Conservation (phyloP, 1,140 invertebrate species). For the Panagrolaimus sp. region DNA sequence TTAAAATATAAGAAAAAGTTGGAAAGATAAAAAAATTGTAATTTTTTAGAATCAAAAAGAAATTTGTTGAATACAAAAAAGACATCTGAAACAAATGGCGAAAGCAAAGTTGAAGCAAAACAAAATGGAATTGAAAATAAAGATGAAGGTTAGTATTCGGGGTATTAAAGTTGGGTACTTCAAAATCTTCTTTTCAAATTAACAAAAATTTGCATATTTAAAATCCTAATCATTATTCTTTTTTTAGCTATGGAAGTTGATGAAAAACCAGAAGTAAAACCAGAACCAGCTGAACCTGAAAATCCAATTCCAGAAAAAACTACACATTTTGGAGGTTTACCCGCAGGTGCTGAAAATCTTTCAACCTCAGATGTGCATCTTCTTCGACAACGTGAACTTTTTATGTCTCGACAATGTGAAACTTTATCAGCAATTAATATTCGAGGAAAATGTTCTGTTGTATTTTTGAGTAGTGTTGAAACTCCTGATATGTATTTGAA, state of each 20-base stretch:
- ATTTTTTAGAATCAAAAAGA: not conserved
- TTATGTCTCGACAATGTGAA: slow-evolving; percentile 93
- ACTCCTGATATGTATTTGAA: slow-evolving; percentile 87
- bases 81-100: not conserved
- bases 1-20: too few relatives aligned
- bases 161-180: too few relatives aligned
- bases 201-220: not conserved
- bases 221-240: too few relatives aligned
- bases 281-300: not conserved
- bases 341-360: slow-evolving; percentile 59
- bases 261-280: not conserved
- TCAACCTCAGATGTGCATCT: slow-evolving; percentile 78
- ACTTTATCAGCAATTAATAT: slow-evolving; percentile 96
- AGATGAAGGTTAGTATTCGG: slow-evolving; percentile 10
- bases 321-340: slow-evolving; percentile 36
- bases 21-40: not conserved
- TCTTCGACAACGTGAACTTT: slow-evolving; percentile 93
- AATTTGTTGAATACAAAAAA: not conserved
- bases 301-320: not conserved
- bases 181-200: too few relatives aligned
- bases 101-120: not conserved
- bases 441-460: slow-evolving; percentile 95
- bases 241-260: slow-evolving; percentile 7
- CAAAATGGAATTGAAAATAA: slow-evolving; percentile 19
- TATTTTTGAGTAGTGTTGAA: slow-evolving; percentile 95